Evolutionary conservation across 2,888 invertebrate species (phyloP).

Genomic region (Atherix ibis): DNA sequence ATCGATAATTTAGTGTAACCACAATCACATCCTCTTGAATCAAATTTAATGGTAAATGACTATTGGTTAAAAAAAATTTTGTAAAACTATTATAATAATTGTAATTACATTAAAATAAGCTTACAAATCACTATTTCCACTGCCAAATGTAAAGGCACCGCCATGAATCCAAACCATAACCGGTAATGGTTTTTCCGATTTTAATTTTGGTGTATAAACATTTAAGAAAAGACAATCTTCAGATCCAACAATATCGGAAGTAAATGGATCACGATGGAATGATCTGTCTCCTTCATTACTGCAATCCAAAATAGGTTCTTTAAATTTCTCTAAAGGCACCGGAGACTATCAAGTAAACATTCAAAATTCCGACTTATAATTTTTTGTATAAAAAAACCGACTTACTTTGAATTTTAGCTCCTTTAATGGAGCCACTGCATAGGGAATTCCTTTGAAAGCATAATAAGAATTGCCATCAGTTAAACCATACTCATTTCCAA

Average conservation of each 20-base stretch:
- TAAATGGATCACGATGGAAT: slow-evolving; percentile 22
- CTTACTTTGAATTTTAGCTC: slow-evolving; percentile 28
- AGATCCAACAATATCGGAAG: slow-evolving; percentile 18
- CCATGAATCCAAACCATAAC: slow-evolving; percentile 32
- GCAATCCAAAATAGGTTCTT: slow-evolving; percentile 22
- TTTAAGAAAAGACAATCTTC: slow-evolving; percentile 29
- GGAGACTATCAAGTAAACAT: slow-evolving; percentile 19
- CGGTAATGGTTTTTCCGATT: slow-evolving; percentile 15
- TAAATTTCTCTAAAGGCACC: slow-evolving; percentile 21
- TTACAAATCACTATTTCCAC: slow-evolving; percentile 24
- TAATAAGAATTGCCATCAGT: slow-evolving; percentile 31
- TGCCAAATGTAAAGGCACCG: slow-evolving; percentile 25
- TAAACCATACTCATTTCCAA: slow-evolving; percentile 30
- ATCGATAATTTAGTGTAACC: slow-evolving; percentile 27
- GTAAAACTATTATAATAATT: neutral
- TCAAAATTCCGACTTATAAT: neutral
- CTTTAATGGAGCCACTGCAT: slow-evolving; percentile 39
- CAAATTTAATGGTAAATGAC: slow-evolving; percentile 24
- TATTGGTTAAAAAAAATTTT: slow-evolving; percentile 11
- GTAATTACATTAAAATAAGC: slow-evolving; percentile 1
- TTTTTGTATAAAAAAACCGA: too few relatives aligned
- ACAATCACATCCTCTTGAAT: slow-evolving; percentile 27
- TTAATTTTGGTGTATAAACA: slow-evolving; percentile 22
- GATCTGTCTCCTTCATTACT: slow-evolving; percentile 21
- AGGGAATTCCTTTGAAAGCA: slow-evolving; percentile 39